Conservation (phyloP, 2,797 vertebrate genomes). For the Anabas testudineus region DNA sequence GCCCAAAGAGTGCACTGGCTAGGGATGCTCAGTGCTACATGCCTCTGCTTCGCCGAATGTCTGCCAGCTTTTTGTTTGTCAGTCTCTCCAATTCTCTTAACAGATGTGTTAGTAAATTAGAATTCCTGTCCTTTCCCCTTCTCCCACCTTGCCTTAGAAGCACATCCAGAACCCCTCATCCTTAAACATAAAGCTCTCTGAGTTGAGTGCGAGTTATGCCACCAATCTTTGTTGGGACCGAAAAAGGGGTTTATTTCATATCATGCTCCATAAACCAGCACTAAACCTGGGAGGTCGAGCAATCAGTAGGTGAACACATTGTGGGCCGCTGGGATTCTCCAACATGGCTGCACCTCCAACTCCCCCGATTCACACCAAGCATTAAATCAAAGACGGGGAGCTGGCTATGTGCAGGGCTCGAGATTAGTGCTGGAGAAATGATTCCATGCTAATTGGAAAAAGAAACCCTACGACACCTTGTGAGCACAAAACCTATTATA, state of each 20-base stretch:
- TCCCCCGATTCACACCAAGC: slow-evolving; percentile 65
- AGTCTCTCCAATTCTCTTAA: slow-evolving; percentile 22
- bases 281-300: slow-evolving; percentile 76
- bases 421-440: slow-evolving; percentile 80
- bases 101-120: slow-evolving; percentile 48
- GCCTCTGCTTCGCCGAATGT: slow-evolving; percentile 20
- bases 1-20: not conserved
- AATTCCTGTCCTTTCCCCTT: slow-evolving; percentile 24
- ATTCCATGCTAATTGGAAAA: slow-evolving; percentile 80
- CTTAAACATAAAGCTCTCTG: slow-evolving; percentile 58
- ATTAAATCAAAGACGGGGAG: slow-evolving; percentile 80
- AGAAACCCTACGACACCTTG: slow-evolving; percentile 71
- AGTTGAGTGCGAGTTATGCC: slow-evolving; percentile 63
- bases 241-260: slow-evolving; percentile 80
- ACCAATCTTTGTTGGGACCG: slow-evolving; percentile 70
- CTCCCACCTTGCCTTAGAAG: slow-evolving; percentile 34
- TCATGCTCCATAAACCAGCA: slow-evolving; percentile 82
- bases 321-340: slow-evolving; percentile 64
- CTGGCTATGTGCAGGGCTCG: slow-evolving; percentile 43
- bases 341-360: slow-evolving; percentile 65
- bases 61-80: slow-evolving; percentile 29
- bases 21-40: slow-evolving; percentile 4
- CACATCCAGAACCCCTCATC: slow-evolving; percentile 67
- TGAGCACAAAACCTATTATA: slow-evolving; percentile 74
- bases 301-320: slow-evolving; percentile 77